Base-by-base conservation (phyloP, 2,888 invertebrate species). In the Mesorhabditis belari region DNA sequence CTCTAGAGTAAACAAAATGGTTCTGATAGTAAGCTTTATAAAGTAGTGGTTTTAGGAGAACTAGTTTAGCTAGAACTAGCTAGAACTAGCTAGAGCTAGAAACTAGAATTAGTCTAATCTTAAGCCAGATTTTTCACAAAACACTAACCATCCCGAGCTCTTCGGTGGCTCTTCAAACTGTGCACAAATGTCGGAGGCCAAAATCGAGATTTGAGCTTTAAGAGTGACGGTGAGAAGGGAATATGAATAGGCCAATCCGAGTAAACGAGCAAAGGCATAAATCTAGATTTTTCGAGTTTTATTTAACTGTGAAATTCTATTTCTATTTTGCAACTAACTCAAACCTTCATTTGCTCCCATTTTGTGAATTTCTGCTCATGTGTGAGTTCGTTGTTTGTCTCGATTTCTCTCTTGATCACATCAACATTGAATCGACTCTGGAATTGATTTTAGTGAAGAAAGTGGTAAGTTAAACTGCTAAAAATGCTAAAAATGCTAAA, bases 171-270 rank as follows among this genome's bases (percentile, higher is more conserved):
- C 63, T 58, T 67, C 66, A 57, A 63, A 65, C 24, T 72, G 69
- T 9, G 60, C 55, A 57, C 69, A 73, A 5, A 73, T 72, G 24
- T 74, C 71, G 0, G 69, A 67, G 2, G 76, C 72, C 6, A 76
- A 58, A 26, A 76, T 74, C 2, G 70, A 73, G 19, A 76, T 73
- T 57, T 76, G 76, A 3, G 70, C 66, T 57, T 75, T 75, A 24
- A 76, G 61, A 0, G 71, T 65, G 28, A 75, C 57, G 12, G 73
- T 72, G 28, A 76, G 61, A 21, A 74, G 61, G 1, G 71, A 64
- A 64, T 69, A 74, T 3, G 71, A 57, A 51, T 72, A 70, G 2
- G 69, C 64, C 17, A 71, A 63, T 4, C 64, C 57, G 4, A 75
- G 58, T 6, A 75, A 57, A 4, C 72, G 70, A 21, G 63, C 55